A percentile compares a stretch with the other conserved stretches of the same genome.
Evolutionary conservation across 92 coral and sea anemone genomes (phyloP).

Genomic region (Umimayanthus kanabou): DNA sequence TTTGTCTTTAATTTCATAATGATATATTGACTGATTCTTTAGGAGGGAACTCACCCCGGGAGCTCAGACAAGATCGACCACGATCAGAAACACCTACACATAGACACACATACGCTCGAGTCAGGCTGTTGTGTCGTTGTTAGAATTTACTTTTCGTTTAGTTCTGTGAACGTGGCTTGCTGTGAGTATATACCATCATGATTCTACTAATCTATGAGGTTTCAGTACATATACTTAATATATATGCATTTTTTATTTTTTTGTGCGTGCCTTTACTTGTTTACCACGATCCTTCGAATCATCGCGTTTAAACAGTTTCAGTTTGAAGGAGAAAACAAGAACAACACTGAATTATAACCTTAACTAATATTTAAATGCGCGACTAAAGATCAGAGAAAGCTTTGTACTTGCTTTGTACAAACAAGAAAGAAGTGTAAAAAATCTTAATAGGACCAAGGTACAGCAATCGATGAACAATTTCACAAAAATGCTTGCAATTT

Average conservation of each 20-base stretch:
- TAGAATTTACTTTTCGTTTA: neutral
- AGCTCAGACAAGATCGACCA: neutral
- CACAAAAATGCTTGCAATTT: no score
- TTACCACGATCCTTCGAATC: neutral
- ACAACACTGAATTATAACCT: neutral
- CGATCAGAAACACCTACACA: neutral
- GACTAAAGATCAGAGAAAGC: neutral
- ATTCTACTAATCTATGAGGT: no score
- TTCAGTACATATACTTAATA: neutral
- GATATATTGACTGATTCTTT: neutral
- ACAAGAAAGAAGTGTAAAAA: neutral
- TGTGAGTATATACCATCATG: neutral
- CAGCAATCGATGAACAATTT: no score
- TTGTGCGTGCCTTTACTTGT: neutral
- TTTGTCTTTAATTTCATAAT: neutral
- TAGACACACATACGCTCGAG: neutral
- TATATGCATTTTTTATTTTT: no score
- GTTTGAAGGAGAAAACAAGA: no score
- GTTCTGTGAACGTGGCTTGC: neutral
- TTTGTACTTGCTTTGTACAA: neutral
- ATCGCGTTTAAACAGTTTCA: neutral
- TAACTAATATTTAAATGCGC: no score
- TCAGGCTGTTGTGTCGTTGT: neutral
- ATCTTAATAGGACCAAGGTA: no score
- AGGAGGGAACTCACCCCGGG: neutral